Conservation (phyloP, 2,797 vertebrate species). For the Bradypodion pumilum region DNA sequence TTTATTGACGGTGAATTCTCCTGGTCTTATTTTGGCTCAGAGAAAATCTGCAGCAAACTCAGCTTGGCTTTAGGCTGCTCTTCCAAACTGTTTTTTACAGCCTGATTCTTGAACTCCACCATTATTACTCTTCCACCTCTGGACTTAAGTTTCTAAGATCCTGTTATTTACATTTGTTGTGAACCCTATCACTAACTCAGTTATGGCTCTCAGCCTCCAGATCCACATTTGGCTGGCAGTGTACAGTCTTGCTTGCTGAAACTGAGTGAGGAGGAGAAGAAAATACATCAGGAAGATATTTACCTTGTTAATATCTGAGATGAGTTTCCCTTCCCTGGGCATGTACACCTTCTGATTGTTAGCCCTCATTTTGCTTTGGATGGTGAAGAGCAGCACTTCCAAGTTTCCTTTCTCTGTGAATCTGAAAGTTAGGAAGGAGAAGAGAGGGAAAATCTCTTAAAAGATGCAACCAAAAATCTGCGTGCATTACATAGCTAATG, state of each 20-base stretch:
- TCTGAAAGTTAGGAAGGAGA: conserved; percentile 65
- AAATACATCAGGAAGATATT: background rate
- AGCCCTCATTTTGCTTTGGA: conserved; percentile 96
- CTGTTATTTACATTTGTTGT: background rate
- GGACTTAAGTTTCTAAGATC: background rate
- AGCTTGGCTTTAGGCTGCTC: background rate
- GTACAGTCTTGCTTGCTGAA: too few relatives aligned
- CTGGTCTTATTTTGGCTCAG: background rate
- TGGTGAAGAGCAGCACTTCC: conserved; percentile 94
- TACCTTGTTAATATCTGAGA: conserved; percentile 97
- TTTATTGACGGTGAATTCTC: background rate
- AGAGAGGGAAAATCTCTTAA: background rate
- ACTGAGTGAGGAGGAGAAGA: background rate
- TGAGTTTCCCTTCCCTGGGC: conserved; percentile 94
- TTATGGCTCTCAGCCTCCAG: background rate
- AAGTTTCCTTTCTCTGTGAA: conserved; percentile 96
- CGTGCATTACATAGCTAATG: background rate
- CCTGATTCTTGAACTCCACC: too few relatives aligned
- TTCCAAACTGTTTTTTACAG: background rate
- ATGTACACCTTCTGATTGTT: conserved; percentile 97
- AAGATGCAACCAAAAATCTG: background rate
- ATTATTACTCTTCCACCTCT: background rate
- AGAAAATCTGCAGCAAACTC: background rate
- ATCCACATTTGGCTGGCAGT: background rate
- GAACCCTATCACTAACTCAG: background rate